phyloP scores from a whole-genome alignment of 2,888 invertebrate species.

The Drosophila buzzatii region DNA sequence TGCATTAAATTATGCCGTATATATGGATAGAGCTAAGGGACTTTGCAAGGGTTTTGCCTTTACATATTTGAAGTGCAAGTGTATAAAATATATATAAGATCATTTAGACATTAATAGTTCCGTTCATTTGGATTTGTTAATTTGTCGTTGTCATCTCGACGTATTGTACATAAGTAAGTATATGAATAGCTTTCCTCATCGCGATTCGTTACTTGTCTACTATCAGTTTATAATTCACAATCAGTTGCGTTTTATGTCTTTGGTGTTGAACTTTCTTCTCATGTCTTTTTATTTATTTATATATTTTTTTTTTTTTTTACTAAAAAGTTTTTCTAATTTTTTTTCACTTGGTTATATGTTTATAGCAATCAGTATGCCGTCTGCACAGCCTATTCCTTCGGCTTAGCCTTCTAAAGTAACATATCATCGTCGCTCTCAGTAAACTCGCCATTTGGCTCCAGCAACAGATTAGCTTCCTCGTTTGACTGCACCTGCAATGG shows the following conservation, averaged over 20 bases:
- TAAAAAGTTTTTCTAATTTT: conserved; percentile 27
- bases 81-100: conserved; percentile 75
- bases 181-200: conserved; percentile 27
- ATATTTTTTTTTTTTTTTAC: conserved; percentile 6
- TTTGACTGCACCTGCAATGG: conserved; percentile 79
- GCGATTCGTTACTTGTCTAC: conserved; percentile 35
- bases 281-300: too few relatives aligned
- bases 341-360: conserved; percentile 42
- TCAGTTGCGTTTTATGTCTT: conserved; percentile 72
- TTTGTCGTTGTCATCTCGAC: conserved; percentile 58
- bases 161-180: conserved; percentile 60
- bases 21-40: conserved; percentile 8
- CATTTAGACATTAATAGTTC: conserved; percentile 51
- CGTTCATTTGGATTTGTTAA: conserved; percentile 42
- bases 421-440: conserved; percentile 84
- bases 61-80: conserved; percentile 59
- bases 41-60: conserved; percentile 35
- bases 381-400: conserved; percentile 14
- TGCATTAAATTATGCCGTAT: conserved; percentile 38
- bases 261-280: conserved; percentile 64
- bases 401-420: conserved; percentile 74
- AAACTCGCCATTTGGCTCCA: conserved; percentile 83
- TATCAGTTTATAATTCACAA: conserved; percentile 66
- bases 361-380: conserved; percentile 44
- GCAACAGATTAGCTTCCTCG: conserved; percentile 83